Evolutionary conservation across 2,797 vertebrate genomes (phyloP), one percentile per base, ranked within the genome.

Genomic region (Halcyon smyrnensis): DNA sequence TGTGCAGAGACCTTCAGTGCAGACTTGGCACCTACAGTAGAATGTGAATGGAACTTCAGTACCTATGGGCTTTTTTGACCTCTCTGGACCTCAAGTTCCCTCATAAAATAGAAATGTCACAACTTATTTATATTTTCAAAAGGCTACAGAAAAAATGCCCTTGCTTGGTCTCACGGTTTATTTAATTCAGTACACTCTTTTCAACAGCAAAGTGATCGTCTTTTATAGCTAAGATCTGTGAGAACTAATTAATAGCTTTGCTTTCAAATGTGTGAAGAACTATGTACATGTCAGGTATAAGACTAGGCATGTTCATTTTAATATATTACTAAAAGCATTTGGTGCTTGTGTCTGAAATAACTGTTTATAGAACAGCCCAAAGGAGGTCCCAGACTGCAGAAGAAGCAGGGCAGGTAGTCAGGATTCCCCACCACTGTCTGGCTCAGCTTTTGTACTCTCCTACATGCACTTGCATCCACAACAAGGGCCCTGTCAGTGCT

Each of bases 21-120:
- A 1, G 21, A 51, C 24, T 62, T 78, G 30, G 27, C 12, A 89
- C 32, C 68, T 94, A 30, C 39, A 56, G n/a, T 3, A 63, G 68
- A 70, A 96, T 57, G 56, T 64, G 53, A 89, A 70, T 16, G 34
- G 10, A 23, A 77, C 39, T 70, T 87, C 36, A 53, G 15, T 28
- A 71, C 51, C 82, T 84, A 45, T 0, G 0, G 68, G 64, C 41
- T 91, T 80, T 92, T 87, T 74, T 46, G 69, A 65, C 48, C 75
- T 85, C 70, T 84, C 63, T 28, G 37, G 74, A 68, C 41, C 30
- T 83, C 64, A 83, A 46, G 11, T 25, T 80, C 34, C 34, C n/a
- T 45, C 32, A 50, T 32, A 75, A 87, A 91, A 89, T 25, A 87
- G 57, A 91, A 92, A 91, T 21, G 41, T 89, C 84, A 94, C 48